phyloP scores from a whole-genome alignment of 2,888 invertebrate species.

The Neelides folsomi region DNA sequence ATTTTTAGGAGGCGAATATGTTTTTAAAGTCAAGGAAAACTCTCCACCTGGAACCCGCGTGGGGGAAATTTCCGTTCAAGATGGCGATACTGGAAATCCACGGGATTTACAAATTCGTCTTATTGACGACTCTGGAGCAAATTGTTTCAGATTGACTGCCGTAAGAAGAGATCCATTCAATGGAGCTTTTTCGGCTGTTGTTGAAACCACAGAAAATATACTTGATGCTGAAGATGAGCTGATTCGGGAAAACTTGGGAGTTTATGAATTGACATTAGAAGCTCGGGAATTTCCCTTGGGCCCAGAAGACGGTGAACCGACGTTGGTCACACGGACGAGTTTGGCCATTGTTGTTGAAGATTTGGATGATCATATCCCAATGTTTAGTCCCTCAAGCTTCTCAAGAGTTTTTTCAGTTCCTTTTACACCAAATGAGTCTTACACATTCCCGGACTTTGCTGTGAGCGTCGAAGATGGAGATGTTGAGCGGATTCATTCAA shows the following conservation, averaged over 20 bases:
- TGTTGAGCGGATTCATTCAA: slow-evolving; percentile 18
- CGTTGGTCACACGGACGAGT: slow-evolving; percentile 25
- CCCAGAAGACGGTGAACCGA: slow-evolving; percentile 27
- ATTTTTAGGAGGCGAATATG: slow-evolving; percentile 49
- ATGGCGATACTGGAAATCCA: slow-evolving; percentile 66
- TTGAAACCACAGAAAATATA: slow-evolving; percentile 50
- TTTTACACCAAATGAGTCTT: slow-evolving; percentile 24
- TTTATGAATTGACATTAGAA: slow-evolving; percentile 29
- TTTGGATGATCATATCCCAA: slow-evolving; percentile 59
- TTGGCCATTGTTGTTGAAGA: slow-evolving; percentile 67
- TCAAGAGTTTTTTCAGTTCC: slow-evolving; percentile 23
- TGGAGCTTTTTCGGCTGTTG: slow-evolving; percentile 38
- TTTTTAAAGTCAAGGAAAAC: slow-evolving; percentile 57
- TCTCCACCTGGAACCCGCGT: slow-evolving; percentile 55
- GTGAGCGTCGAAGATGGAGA: slow-evolving; percentile 28
- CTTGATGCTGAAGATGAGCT: slow-evolving; percentile 61
- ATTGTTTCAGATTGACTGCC: slow-evolving; percentile 49
- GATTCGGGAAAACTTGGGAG: slow-evolving; percentile 54
- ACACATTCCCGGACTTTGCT: slow-evolving; percentile 28
- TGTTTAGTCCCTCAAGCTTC: slow-evolving; percentile 22
- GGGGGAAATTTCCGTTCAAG: slow-evolving; percentile 45
- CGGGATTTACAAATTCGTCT: slow-evolving; percentile 52
- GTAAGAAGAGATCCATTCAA: slow-evolving; percentile 41
- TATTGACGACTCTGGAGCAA: slow-evolving; percentile 51
- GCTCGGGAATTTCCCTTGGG: slow-evolving; percentile 29